Conservation (phyloP, 2,888 invertebrate genomes). For the Iselma pallidipennis region DNA sequence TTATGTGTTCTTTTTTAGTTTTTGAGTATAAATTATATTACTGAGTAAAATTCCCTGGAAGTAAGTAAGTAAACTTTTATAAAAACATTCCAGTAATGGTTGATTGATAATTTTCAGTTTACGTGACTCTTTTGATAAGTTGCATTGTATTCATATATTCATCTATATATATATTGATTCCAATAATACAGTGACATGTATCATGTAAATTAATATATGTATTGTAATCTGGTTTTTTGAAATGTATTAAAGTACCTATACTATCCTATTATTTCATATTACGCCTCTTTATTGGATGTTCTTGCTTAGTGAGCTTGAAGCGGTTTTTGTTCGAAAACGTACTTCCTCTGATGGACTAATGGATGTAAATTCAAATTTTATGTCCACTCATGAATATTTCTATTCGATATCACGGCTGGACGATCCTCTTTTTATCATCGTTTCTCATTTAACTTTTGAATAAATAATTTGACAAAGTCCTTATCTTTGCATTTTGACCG, state of each 20-base stretch:
- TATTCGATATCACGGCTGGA: constrained; percentile 21
- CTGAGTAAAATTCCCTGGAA: background rate
- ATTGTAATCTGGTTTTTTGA: constrained; percentile 12
- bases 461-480: constrained; percentile 15
- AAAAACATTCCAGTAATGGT: background rate
- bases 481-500: constrained; percentile 4
- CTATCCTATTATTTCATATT: constrained; percentile 19
- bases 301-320: constrained; percentile 23
- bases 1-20: background rate
- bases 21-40: background rate
- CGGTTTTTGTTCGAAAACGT: constrained; percentile 28
- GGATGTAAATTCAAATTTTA: constrained; percentile 28
- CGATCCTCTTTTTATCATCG: constrained; percentile 23
- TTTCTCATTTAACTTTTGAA: constrained; percentile 19
- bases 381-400: constrained; percentile 29
- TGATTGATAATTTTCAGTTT: background rate
- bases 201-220: constrained; percentile 16
- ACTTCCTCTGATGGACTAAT: constrained; percentile 28
- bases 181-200: no score
- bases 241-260: constrained; percentile 12
- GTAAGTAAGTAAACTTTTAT: background rate
- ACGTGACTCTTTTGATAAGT: background rate
- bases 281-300: background rate
- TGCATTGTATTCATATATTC: background rate
- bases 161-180: background rate